These are phyloP conservation scores for Neosilurus mollespiculum DNA, from an alignment of 2,797 vertebrate genomes.

Conservation along the genomic window DNA sequence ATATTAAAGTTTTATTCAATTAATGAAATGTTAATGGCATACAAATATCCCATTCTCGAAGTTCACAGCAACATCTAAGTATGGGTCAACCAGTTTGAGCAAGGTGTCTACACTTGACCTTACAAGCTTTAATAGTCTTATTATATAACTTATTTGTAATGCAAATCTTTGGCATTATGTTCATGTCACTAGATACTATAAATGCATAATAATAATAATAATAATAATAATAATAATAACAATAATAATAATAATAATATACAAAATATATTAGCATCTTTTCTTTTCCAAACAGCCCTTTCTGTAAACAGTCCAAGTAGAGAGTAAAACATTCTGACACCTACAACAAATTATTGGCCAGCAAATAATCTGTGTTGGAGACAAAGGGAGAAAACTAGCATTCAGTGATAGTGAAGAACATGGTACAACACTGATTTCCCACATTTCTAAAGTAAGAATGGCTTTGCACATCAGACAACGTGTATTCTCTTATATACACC, in stretches of 20 bases:
- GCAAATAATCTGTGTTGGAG: constrained; percentile 76
- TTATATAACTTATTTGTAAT: constrained; percentile 90
- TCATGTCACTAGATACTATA: constrained; percentile 64
- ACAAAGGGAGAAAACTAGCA: constrained; percentile 55
- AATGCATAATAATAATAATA: constrained; percentile 70
- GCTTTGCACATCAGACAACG: constrained; percentile 53
- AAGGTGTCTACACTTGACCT: constrained; percentile 74
- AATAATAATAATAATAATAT: constrained; percentile 75
- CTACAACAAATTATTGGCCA: constrained; percentile 81
- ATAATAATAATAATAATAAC: constrained; percentile 71
- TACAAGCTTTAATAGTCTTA: constrained; percentile 79
- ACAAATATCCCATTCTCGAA: constrained; percentile 74
- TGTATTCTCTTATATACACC: constrained; percentile 59
- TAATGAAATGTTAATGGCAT: constrained; percentile 77
- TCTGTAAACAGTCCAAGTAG: constrained; percentile 89
- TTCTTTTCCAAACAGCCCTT: constrained; percentile 76
- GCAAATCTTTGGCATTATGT: constrained; percentile 88
- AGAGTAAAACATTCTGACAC: constrained; percentile 61
- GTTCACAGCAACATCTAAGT: constrained; percentile 75
- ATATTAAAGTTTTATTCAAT: constrained; percentile 79
- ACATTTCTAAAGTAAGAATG: constrained; percentile 60
- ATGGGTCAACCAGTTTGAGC: constrained; percentile 71
- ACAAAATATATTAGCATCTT: constrained; percentile 96
- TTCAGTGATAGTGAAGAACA: constrained; percentile 49
- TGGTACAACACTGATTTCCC: constrained; percentile 57